phyloP scores from a whole-genome alignment of 2,888 invertebrate genomes.

The Bibio marci region DNA sequence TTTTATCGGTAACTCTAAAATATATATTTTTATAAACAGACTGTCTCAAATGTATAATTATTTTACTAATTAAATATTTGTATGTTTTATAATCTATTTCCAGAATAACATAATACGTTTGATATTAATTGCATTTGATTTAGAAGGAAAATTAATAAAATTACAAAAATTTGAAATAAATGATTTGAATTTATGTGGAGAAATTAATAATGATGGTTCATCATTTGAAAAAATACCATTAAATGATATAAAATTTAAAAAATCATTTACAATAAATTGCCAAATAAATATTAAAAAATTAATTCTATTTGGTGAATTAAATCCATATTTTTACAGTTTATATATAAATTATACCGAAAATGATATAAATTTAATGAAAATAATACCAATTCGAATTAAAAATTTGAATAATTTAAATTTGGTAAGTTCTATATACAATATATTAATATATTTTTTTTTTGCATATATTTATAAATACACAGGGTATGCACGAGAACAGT shows the following conservation, averaged over 20 bases:
- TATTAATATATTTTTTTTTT: no score
- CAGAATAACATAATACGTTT: background rate
- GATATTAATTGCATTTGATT: slow-evolving; percentile 3
- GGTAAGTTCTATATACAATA: no score
- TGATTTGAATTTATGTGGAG: slow-evolving; percentile 7
- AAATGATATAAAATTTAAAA: slow-evolving; percentile 7
- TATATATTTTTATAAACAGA: no score
- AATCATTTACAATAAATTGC: slow-evolving; percentile 14
- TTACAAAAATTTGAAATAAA: slow-evolving; percentile 3
- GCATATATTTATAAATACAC: no score
- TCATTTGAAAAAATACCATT: background rate
- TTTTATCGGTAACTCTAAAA: no score
- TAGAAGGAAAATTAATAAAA: slow-evolving; percentile 5
- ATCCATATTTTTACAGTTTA: slow-evolving; percentile 19
- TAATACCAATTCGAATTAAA: slow-evolving; percentile 23
- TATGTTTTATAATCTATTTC: background rate
- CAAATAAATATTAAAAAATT: slow-evolving; percentile 11
- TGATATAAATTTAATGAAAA: slow-evolving; percentile 15
- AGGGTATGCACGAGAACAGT: no score
- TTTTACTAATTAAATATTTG: no score
- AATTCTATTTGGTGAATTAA: slow-evolving; percentile 7
- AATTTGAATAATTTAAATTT: slow-evolving; percentile 20
- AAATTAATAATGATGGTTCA: background rate
- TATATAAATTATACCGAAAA: slow-evolving; percentile 22
- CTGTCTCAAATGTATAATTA: no score